Evolutionary conservation across 2,888 invertebrate genomes (phyloP).

Genomic region (Craniophora ligustri): DNA sequence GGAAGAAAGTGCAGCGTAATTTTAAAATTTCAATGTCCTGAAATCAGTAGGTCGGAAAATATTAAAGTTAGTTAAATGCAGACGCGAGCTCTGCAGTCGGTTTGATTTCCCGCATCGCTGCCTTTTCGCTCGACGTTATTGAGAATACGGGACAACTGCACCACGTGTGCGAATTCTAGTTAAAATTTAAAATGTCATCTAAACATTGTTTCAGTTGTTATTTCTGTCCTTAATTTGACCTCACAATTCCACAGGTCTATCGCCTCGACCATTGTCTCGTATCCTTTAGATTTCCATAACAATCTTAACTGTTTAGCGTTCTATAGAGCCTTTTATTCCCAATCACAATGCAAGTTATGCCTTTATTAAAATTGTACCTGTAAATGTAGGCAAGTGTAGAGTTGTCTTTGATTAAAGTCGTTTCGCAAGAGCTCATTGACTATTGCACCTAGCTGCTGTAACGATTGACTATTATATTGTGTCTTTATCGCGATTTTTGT

Average conservation of each 20-base stretch:
- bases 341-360: not conserved
- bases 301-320: not conserved
- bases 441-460: no score
- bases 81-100: conserved; percentile 18
- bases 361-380: not conserved
- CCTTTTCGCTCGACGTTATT: conserved; percentile 33
- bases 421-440: no score
- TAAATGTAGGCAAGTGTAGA: not conserved
- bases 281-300: not conserved
- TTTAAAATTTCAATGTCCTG: conserved; percentile 1
- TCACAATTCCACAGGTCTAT: no score
- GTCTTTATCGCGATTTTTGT: no score
- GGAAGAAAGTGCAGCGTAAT: not conserved
- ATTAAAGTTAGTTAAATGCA: conserved; percentile 20
- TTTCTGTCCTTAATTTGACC: no score
- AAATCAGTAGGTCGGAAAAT: conserved; percentile 8
- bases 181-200: conserved; percentile 13
- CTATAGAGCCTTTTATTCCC: no score
- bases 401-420: no score
- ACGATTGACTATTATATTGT: no score
- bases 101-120: conserved; percentile 49
- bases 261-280: not conserved
- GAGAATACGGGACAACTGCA: conserved; percentile 26
- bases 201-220: conserved; percentile 6
- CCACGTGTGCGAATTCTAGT: conserved; percentile 14